Base-by-base conservation (phyloP, 2,113 vertebrate genomes). In the Thalassarche chlororhynchos region DNA sequence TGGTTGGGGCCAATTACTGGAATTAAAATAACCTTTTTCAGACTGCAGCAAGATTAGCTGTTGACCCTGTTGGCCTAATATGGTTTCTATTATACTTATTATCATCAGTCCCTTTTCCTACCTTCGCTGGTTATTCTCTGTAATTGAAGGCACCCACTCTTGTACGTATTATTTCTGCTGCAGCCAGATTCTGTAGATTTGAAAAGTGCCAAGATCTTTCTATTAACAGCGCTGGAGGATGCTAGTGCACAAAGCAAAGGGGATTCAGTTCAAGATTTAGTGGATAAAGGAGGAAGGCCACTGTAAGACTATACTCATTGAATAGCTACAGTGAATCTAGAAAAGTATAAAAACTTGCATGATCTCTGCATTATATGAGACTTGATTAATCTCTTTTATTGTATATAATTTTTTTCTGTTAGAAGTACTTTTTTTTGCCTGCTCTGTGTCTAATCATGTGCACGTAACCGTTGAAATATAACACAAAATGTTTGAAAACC, bases 1-100 rank as follows among this genome's bases (percentile, higher is more conserved):
- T 92, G 60, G 60, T 29, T 58, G 87, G 54, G 84, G 75, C 82
- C 84, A 96, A 94, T 96, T 96, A 97, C 77, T 81, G 36, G 89
- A 94, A 96, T 96, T 93, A 95, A 87, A 95, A 92, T 64, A 87
- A 80, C 87, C 32, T 87, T 83, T 81, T 83, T 89, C 86, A 93
- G 78, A 66, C 88, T 95, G 74, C 79, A 88, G 91, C 68, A 29
- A 5, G 92, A 78, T 92, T 88, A 93, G 80, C 47, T 82, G 94
- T 66, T 97, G 74, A 84, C 87, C 72, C 62, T 82, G 17, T 76
- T 84, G 76, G 69, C 88, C 89, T 64, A 78, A 52, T 80, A 77
- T 40, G 57, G 40, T 85, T 51, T 3, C n/a, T 91, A 36, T 89
- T 96, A 83, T 12, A 58, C 75, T 78, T 84, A 38, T 47, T 76